phyloP scores from a whole-genome alignment of 2,888 invertebrate genomes.

The Hoplodrina blanda region DNA sequence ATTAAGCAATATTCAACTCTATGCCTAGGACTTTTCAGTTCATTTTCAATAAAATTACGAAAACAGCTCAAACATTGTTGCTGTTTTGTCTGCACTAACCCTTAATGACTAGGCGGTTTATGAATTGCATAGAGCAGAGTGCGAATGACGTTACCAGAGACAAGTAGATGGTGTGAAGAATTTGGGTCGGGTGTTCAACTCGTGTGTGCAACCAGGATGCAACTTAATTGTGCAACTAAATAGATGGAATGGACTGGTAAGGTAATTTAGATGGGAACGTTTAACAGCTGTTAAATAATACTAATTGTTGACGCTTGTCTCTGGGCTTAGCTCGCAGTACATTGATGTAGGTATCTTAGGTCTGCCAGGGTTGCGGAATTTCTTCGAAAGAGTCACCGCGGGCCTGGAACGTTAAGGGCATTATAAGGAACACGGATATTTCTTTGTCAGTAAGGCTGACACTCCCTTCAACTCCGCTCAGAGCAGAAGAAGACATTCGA shows the following conservation, averaged over 20 bases:
- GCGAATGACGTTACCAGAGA: conserved; percentile 58
- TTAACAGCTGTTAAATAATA: conserved; percentile 36
- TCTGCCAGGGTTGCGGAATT: too few relatives aligned
- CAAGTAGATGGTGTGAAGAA: conserved; percentile 64
- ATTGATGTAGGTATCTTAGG: background rate
- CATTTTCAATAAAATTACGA: too few relatives aligned
- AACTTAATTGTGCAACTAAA: conserved; percentile 64
- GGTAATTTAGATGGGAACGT: conserved; percentile 54
- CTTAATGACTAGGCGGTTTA: conserved; percentile 49
- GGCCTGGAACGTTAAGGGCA: too few relatives aligned
- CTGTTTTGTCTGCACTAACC: background rate
- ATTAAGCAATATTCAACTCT: too few relatives aligned
- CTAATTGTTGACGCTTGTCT: conserved; percentile 30
- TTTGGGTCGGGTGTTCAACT: conserved; percentile 71
- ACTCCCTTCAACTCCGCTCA: too few relatives aligned
- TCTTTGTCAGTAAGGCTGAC: too few relatives aligned
- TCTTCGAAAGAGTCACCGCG: too few relatives aligned
- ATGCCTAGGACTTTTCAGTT: too few relatives aligned
- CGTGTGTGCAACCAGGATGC: conserved; percentile 66
- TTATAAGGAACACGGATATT: too few relatives aligned
- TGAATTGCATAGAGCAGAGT: conserved; percentile 51
- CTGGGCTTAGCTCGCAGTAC: conserved; percentile 1
- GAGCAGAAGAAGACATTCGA: too few relatives aligned
- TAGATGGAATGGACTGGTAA: conserved; percentile 47
- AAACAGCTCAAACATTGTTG: background rate